Evolutionary conservation across 2,888 invertebrate species (phyloP), one percentile per base, ranked within the genome.

Genomic region (Argyresthia goedartella): DNA sequence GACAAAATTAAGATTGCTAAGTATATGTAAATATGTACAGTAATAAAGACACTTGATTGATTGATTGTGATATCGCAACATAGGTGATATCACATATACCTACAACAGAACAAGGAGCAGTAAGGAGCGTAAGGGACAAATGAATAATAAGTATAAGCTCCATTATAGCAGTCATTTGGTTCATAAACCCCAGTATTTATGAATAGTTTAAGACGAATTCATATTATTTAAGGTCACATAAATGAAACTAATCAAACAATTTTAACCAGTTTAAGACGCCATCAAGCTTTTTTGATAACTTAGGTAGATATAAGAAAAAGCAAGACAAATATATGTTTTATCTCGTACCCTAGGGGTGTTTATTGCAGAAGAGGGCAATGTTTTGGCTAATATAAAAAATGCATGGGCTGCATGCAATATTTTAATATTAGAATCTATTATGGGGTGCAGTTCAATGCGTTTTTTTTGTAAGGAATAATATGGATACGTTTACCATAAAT

Each of bases 401-500:
- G 80, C 77, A 77, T 75, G 77, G 78, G 79, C 64, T 65, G 71
- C 61, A 70, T 74, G 80, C 82, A 82, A 86, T 86, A 86, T 85
- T 84, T 86, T 86, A 82, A 84, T 86, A 86, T 85, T 82, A 82
- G 7, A 81, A 81, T 73, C 74, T 77, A 71, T 80, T 76, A 74
- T 77, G 67, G 84, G 80, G 77, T 73, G 73, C 71, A 71, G 13
- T 44, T 11, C 52, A 67, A 63, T 79, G 81, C 77, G n/a, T 36
- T 49, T 34, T 8, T n/a, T 33, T 4, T 49, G 25, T 46, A 48
- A 55, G 34, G n/a, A 25, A 41, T 50, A 47, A 11, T 53, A 48
- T 49, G 52, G 52, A 25, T 47, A 34, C n/a, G 11, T 49, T 15
- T n/a, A 3, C 11, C 2, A 49, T 8, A 15, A 39, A 15, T 6